A percentile compares a stretch with the other conserved stretches of the same genome.
phyloP scores from a whole-genome alignment of 2,113 vertebrate genomes.

The Trogon surrucura region DNA sequence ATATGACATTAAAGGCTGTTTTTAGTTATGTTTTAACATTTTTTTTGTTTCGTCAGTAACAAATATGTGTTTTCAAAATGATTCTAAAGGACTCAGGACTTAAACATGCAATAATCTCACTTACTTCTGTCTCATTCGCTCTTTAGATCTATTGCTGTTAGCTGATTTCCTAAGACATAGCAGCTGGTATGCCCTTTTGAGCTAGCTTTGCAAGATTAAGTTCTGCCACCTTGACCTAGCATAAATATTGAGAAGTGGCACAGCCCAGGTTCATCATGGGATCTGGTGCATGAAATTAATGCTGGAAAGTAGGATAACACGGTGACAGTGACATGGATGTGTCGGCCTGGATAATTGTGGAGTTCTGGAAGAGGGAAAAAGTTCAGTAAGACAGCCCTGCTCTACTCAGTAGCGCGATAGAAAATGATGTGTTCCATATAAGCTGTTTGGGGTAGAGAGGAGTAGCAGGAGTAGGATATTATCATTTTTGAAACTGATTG shows the following conservation, averaged over 20 bases:
- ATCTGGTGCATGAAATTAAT: constrained; percentile 71
- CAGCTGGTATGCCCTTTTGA: constrained; percentile 48
- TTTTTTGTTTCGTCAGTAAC: neutral
- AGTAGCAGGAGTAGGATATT: neutral
- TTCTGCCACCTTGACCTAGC: constrained; percentile 64
- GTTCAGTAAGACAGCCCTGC: constrained; percentile 43
- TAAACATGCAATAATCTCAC: constrained; percentile 42
- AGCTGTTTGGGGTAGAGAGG: neutral
- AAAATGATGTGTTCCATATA: neutral
- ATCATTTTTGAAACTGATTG: neutral
- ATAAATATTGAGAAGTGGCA: constrained; percentile 35
- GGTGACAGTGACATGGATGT: constrained; percentile 26
- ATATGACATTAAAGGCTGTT: neutral
- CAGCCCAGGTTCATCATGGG: constrained; percentile 40
- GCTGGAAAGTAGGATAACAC: constrained; percentile 47
- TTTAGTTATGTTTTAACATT: constrained; percentile 52
- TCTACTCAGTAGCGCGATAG: neutral
- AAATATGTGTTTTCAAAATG: constrained; percentile 19
- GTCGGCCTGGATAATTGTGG: constrained; percentile 45
- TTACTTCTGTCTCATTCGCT: constrained; percentile 43
- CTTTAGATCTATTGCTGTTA: constrained; percentile 60
- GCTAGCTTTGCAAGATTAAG: constrained; percentile 57
- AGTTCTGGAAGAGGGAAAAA: constrained; percentile 55
- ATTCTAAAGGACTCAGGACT: neutral
- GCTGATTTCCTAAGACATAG: constrained; percentile 65